phyloP scores from a whole-genome alignment of 2,113 vertebrate genomes.

The Orycteropus afer region DNA sequence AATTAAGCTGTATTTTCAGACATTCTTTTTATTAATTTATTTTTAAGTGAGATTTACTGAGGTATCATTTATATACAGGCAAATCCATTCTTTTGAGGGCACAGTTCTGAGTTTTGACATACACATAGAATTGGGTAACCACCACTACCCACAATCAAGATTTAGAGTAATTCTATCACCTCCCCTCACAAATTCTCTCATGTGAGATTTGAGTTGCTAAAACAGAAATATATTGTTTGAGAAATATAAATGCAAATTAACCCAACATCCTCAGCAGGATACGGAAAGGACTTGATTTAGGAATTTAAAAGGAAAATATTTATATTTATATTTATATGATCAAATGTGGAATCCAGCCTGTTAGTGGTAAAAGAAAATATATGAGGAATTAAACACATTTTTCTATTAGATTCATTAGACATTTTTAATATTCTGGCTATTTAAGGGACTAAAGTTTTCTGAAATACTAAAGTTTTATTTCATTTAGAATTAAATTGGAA shows the following conservation, averaged over 20 bases:
- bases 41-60: neutral
- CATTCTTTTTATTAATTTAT: neutral
- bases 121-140: neutral
- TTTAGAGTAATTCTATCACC: neutral
- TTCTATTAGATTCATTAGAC: neutral
- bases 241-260: neutral
- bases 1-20: neutral
- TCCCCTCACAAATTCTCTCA: neutral
- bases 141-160: neutral
- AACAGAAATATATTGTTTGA: neutral
- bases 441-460: neutral
- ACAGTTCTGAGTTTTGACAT: neutral
- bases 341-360: neutral
- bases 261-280: neutral
- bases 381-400: neutral
- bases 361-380: conserved; percentile 7
- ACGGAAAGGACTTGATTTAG: neutral
- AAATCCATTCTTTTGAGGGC: neutral
- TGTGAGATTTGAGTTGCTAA: neutral
- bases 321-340: too few species aligned
- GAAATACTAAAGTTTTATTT: conserved; percentile 13
- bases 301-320: conserved; percentile 12
- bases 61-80: neutral
- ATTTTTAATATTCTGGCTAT: conserved; percentile 30
- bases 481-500: neutral